These are phyloP conservation scores for Hemicentrotus pulcherrimus DNA, from an alignment of 35 echinoderm and acorn worm genomes.

Conservation along the genomic window DNA sequence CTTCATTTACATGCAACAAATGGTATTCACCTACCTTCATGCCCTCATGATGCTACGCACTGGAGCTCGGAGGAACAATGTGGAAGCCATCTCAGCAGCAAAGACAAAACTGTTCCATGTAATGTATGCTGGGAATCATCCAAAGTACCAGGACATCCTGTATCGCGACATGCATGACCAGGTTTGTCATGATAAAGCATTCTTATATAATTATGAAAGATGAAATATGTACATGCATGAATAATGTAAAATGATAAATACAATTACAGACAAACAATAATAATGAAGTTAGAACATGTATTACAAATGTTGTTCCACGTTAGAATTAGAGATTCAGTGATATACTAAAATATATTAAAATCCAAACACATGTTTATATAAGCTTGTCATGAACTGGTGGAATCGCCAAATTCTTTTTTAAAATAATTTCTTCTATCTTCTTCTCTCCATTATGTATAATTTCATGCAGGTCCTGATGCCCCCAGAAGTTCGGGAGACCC, in stretches of 20 bases:
- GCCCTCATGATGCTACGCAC: background rate
- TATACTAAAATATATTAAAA: background rate
- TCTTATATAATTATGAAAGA: too few relatives aligned
- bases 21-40: background rate
- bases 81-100: background rate
- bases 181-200: too few relatives aligned
- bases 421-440: background rate
- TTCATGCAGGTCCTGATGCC: background rate
- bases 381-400: background rate
- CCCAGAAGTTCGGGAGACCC: too few relatives aligned
- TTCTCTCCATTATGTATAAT: background rate
- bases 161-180: background rate
- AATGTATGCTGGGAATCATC: background rate
- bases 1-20: background rate
- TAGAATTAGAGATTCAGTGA: background rate
- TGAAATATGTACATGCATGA: too few relatives aligned
- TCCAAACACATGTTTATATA: background rate
- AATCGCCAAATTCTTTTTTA: background rate
- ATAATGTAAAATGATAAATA: too few relatives aligned
- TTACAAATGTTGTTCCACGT: too few relatives aligned
- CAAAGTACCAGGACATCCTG: background rate
- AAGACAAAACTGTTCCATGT: constrained; percentile 1
- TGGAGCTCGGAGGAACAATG: background rate
- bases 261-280: too few relatives aligned
- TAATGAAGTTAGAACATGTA: too few relatives aligned